Evolutionary conservation across 2,113 vertebrate genomes (phyloP).

Genomic region (Calyptommatus sinebrachiatus): DNA sequence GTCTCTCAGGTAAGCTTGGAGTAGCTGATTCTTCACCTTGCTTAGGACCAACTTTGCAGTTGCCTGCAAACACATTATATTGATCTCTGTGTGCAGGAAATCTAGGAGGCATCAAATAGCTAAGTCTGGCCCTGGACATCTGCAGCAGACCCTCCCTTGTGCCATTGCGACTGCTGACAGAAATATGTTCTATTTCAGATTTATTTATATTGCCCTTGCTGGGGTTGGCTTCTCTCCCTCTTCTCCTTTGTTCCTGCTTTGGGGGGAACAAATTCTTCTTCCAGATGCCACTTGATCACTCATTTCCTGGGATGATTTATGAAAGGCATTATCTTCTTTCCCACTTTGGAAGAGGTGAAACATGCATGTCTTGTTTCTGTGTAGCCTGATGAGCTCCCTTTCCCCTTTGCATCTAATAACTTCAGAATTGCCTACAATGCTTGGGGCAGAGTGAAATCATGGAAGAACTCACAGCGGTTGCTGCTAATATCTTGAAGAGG

Average conservation of each 20-base stretch:
- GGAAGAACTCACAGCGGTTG: slow-evolving; percentile 22
- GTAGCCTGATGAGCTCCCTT: slow-evolving; percentile 4
- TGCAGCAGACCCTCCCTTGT: background rate
- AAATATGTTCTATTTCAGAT: background rate
- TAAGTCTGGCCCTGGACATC: background rate
- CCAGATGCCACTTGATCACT: background rate
- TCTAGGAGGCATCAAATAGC: background rate
- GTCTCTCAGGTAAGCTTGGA: background rate
- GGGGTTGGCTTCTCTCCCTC: background rate
- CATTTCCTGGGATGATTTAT: background rate
- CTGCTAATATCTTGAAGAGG: slow-evolving; percentile 1
- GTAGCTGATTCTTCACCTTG: background rate
- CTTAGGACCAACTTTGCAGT: background rate
- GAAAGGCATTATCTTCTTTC: background rate
- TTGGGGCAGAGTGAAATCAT: slow-evolving; percentile 10
- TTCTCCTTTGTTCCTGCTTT: background rate
- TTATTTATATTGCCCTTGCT: background rate
- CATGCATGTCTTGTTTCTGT: background rate
- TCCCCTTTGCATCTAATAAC: slow-evolving; percentile 5
- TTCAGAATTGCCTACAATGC: background rate
- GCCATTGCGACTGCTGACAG: background rate
- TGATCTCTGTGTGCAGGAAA: background rate
- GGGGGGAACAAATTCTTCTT: background rate
- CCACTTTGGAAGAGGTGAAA: background rate
- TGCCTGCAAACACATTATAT: background rate